Conservation (phyloP, 2,113 vertebrate species). For the Poeciliopsis prolifica region DNA sequence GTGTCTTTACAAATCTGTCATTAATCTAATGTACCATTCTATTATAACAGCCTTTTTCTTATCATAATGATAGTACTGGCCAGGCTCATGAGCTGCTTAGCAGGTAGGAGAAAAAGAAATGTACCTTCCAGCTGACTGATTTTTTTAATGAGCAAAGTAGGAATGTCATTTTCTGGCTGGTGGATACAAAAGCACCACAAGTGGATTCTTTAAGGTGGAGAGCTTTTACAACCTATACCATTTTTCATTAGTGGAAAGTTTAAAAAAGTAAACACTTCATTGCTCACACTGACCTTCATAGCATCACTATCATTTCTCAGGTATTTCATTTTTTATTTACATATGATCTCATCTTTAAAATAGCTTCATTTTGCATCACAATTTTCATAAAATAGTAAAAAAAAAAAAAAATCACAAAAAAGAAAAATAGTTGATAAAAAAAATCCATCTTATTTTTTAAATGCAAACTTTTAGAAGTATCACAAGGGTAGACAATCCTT, state of each 20-base stretch:
- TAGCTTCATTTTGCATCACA: background rate
- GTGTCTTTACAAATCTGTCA: conserved; percentile 34
- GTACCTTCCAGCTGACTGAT: conserved; percentile 57
- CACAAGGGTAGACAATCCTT: background rate
- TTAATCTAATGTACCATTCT: conserved; percentile 53
- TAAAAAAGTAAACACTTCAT: conserved; percentile 36
- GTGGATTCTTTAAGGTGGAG: conserved; percentile 57
- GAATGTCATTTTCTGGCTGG: conserved; percentile 65
- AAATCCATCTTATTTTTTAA: background rate
- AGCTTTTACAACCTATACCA: conserved; percentile 10
- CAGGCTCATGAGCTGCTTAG: conserved; percentile 56
- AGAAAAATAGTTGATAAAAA: background rate
- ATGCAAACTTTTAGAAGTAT: background rate
- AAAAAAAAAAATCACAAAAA: background rate
- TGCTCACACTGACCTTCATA: background rate
- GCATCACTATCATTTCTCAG: background rate
- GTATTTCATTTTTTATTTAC: background rate
- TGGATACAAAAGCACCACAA: conserved; percentile 56
- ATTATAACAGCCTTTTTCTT: conserved; percentile 39
- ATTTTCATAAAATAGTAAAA: too few species aligned
- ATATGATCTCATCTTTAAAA: background rate
- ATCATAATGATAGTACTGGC: conserved; percentile 58
- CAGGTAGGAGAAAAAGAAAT: conserved; percentile 38
- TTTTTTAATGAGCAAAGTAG: conserved; percentile 67
- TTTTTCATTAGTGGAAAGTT: conserved; percentile 49